A percentile compares a stretch with the other conserved stretches of the same genome.
Evolutionary conservation across 2,888 invertebrate genomes (phyloP).

Genomic region (Ctenicera cuprea): DNA sequence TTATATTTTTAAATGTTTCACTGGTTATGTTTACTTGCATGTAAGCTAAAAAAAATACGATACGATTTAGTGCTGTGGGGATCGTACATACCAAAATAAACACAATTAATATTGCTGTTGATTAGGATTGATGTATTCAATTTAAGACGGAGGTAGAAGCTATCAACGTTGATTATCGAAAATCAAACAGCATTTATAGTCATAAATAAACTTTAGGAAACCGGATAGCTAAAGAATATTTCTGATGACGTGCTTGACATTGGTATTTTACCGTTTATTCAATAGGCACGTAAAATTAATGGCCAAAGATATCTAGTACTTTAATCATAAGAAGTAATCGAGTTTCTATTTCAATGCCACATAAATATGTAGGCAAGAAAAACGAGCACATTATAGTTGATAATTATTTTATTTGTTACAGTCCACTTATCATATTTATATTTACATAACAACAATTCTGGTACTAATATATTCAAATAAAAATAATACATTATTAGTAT

Average conservation of each 20-base stretch:
- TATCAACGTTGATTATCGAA: slow-evolving; percentile 30
- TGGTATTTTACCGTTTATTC: slow-evolving; percentile 33
- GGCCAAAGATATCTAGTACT: slow-evolving; percentile 5
- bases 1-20: too few species aligned
- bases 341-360: slow-evolving; percentile 24
- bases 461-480: slow-evolving; percentile 48
- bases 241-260: slow-evolving; percentile 26
- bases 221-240: slow-evolving; percentile 24
- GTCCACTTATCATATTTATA: slow-evolving; percentile 68
- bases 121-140: slow-evolving; percentile 45
- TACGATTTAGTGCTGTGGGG: neutral
- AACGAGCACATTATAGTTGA: slow-evolving; percentile 16
- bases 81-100: neutral
- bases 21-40: too few species aligned
- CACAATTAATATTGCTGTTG: slow-evolving; percentile 40
- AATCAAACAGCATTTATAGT: slow-evolving; percentile 19
- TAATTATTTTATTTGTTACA: slow-evolving; percentile 64
- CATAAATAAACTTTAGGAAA: slow-evolving; percentile 29
- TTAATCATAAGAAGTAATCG: slow-evolving; percentile 26
- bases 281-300: slow-evolving; percentile 27
- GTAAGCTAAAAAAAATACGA: slow-evolving; percentile 6
- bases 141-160: slow-evolving; percentile 24
- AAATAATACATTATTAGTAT: slow-evolving; percentile 47
- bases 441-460: slow-evolving; percentile 70
- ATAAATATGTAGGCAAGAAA: slow-evolving; percentile 27